Evolutionary conservation across 2,113 vertebrate genomes (phyloP), one percentile per base, ranked within the genome.

Genomic region (Gobiocypris rarus): DNA sequence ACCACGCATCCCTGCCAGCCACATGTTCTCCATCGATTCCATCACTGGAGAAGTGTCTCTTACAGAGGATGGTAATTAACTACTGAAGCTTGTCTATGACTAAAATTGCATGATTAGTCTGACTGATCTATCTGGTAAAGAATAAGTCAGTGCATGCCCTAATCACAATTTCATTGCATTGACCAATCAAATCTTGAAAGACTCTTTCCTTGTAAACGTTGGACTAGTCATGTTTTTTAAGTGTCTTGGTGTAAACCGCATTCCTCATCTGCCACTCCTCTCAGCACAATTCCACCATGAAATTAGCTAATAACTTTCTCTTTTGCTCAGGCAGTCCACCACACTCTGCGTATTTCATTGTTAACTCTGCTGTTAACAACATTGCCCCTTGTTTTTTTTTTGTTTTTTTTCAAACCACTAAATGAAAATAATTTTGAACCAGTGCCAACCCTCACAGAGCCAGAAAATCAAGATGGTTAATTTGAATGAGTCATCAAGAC

Each of bases 21-120:
- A 90, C 43, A 91, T 94, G 91, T 94, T 97, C 91, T 93, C 91
- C 84, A 91, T 95, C 31, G 87, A 95, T 26, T 89, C 94, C 75
- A 91, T 56, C 84, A 92, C 91, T 1, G 89, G 93, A 54, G 89
- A 93, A 85, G 92, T 95, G 89, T 94, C 94, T 65, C 94, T 96
- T 48, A 94, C 94, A 22, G 94, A 90, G 14, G 89, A 95, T 86
- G 93, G 96, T 95, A 86, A 94, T 93, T 84, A 58, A 76, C 34
- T 58, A 38, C 48, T 63, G 1, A 34, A 41, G 14, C 31, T 48
- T 38, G 5, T 5, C 8, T 59, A 5, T 54, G 31, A 69, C 19
- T 81, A 31, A 34, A 34, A n/a, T 22, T 26, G 3, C 38, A 48
- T 59, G 11, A 75, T 11, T 19, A 34, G 26, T 31, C 45, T 45